Evolutionary conservation across 2,888 invertebrate species (phyloP), one percentile per base, ranked within the genome.

Genomic region (Hydrotaea diabolus): DNA sequence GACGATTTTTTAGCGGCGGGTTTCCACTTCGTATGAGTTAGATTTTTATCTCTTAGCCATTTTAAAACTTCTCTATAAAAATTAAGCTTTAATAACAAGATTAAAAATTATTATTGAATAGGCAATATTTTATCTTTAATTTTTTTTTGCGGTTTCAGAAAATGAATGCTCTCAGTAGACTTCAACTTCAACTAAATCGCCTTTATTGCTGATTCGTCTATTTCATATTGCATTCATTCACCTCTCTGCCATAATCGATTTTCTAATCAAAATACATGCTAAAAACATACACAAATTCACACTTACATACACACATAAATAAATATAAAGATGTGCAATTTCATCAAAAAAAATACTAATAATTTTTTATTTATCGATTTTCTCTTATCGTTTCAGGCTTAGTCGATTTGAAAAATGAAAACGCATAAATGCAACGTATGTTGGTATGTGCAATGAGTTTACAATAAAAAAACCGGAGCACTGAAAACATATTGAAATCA

Each of bases 211-310:
- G 39, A 39, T 1, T 39, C 39, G 9, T 39, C 3, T 39, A 8
- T 3, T 39, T 2, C 13, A 39, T n/a, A n/a, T n/a, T n/a, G n/a
- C 39, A 39, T 43, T 71, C n/a, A 49, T 59, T 57, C 57, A 57
- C 57, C 19, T 57, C 26, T 23, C 59, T 26, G 13, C 59, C n/a
- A n/a, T 59, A 59, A 59, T 59, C 59, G 13, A 23, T 26, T 26
- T 59, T 59, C 59, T 59, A 59, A 59, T 59, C 59, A 7, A 74
- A 73, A 77, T 69, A 64, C 59, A 46, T 59, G 13, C 49, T 59
- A 66, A 46, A n/a, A n/a, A n/a, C n/a, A n/a, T n/a, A n/a, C n/a
- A n/a, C n/a, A 31, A 31, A 31, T 31, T 31, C 31, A 31, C 31
- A 31, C 31, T 4, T 31, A 31, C 31, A 31, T 31, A 31, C 15